A percentile compares a stretch with the other conserved stretches of the same genome.
These are phyloP conservation scores for Cirrhinus mrigala DNA, from an alignment of 2,797 vertebrate genomes.

Conservation along the genomic window DNA sequence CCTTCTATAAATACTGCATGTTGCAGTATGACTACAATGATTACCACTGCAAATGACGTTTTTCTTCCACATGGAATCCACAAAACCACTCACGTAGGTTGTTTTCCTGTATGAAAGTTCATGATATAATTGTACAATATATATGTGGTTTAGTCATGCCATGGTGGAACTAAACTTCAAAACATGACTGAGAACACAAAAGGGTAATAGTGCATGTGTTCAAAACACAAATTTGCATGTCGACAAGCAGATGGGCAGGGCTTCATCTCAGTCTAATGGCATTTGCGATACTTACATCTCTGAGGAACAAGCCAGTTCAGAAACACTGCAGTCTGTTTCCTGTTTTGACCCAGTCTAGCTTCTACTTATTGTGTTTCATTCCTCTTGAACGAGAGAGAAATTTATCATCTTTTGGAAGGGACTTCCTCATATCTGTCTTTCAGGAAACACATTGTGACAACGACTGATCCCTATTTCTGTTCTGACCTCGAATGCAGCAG, in stretches of 20 bases:
- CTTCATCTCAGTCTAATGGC: neutral
- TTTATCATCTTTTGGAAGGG: neutral
- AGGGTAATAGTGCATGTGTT: neutral
- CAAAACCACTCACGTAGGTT: neutral
- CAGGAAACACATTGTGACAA: neutral
- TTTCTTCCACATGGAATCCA: neutral
- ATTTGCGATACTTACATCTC: neutral
- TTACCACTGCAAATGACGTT: neutral
- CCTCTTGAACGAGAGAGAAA: neutral
- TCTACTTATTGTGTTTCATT: neutral
- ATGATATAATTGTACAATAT: neutral
- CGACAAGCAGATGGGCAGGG: neutral
- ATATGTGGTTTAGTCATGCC: neutral
- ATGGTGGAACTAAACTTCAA: neutral
- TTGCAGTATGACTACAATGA: neutral
- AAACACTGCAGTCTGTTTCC: slow-evolving; percentile 14
- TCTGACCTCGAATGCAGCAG: neutral
- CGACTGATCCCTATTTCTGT: neutral
- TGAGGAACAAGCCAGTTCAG: neutral
- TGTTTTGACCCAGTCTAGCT: slow-evolving; percentile 27
- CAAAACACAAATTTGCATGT: neutral
- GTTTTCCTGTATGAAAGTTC: neutral
- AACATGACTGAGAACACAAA: neutral
- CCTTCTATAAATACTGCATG: neutral
- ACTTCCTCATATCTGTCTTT: neutral